Base-by-base conservation (phyloP, 2,888 invertebrate genomes). In the Pollenia griseotomentosa region DNA sequence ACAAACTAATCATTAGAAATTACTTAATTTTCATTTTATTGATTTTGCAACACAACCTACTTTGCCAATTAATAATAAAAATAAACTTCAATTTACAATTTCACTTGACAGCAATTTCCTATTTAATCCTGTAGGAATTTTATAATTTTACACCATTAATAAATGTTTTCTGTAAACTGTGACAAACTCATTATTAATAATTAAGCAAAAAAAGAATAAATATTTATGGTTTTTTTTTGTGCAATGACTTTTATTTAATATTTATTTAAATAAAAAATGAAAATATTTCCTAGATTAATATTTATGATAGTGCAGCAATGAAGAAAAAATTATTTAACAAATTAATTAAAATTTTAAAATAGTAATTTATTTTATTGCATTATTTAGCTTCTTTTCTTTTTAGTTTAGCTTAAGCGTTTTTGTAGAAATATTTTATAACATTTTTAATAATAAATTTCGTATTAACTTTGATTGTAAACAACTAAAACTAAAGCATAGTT, bases 91-190 rank as follows among this genome's bases (percentile, higher is more conserved):
- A 40, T 19, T 11, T 33, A 10, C 9, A 16, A 46, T n/a, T 7
- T 3, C 33, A 59, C 33, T 33, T 48, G n/a, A 23, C 12, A 12
- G 5, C 12, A 44, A 55, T 51, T 61, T 48, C 8, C 55, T 77
- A 55, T 55, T 55, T 77, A 77, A 66, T 55, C 77, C 12, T 23
- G 4, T 55, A 65, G 65, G 77, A 77, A 46, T 53, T 55, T 16
- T 4, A 44, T 46, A 59, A 14, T 68, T 48, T 70, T 7, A 53
- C 16, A 14, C 12, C 12, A 42, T 14, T 51, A 51, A 63, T 12
- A 63, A 61, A 12, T 48, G 40, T 61, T 61, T n/a, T 14, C 33
- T 19, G 33, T 16, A 42, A 55, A 9, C 59, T 59, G 9, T 16
- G 2, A 4, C 11, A 59, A 59, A 33, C 19, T 23, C 46, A 46